Evolutionary conservation across 2,113 vertebrate species (phyloP), one percentile per base, ranked within the genome.

Genomic region (Ramphastos sulfuratus): DNA sequence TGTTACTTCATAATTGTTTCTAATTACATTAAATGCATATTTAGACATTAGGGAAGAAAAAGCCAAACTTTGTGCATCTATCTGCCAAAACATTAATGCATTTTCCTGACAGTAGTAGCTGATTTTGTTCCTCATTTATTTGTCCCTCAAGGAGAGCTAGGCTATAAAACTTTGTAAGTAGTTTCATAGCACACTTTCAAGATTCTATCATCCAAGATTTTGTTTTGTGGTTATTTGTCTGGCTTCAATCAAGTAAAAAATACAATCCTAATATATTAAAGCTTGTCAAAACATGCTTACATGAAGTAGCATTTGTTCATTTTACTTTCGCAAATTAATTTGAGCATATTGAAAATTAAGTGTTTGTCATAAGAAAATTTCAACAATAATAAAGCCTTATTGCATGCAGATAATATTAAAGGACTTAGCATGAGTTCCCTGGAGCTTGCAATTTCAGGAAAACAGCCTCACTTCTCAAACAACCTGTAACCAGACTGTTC

Each of bases 11-110:
- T 90, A 85, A 69, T 93, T 87, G 60, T 89, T 92, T 92, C 89
- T 96, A 93, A 96, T 95, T 93, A 89, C 33, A 80, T 83, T 92
- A 86, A 92, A 48, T 83, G 50, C 9, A 58, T 85, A 94, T 92
- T 92, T 92, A 92, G 64, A 92, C 79, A 90, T 81, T 35, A 48
- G 79, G 85, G 70, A 7, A 50, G 87, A 87, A 85, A 70, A 12
- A 12, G 28, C 17, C 31, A 46, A 58, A 91, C 31, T 74, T 80
- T 2, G 1, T 44, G 11, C 61, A 74, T 78, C 72, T 90, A 87
- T 75, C 76, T 89, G 70, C 92, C 93, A 92, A 85, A 94, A 92
- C 30, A 87, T 39, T 85, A 85, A 79, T 33, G 50, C 35, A 67
- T 85, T 94, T 96, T 85, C 54, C 65, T 88, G 65, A 87, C 35